These are phyloP conservation scores for Himalopsyche tibetana DNA, from an alignment of 2,888 invertebrate species.

Conservation along the genomic window DNA sequence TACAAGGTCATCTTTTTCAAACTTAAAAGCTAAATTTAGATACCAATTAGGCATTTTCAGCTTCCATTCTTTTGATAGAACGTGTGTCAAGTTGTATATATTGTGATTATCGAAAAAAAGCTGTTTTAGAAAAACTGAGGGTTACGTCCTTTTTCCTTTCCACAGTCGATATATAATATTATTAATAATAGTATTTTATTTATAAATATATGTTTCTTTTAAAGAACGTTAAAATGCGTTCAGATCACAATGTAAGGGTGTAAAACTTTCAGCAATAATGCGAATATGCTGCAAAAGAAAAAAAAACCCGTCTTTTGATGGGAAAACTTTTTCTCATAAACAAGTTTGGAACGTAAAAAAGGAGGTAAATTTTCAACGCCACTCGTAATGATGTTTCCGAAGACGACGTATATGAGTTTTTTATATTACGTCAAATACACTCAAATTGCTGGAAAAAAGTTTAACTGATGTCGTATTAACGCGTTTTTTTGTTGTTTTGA, in stretches of 20 bases:
- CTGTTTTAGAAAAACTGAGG: too few species aligned
- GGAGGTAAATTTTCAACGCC: background rate
- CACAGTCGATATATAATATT: too few species aligned
- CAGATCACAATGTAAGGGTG: background rate
- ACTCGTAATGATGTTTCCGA: background rate
- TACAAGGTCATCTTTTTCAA: too few species aligned
- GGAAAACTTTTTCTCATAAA: conserved; percentile 30
- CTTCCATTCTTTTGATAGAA: too few species aligned
- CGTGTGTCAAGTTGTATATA: too few species aligned
- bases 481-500: too few species aligned
- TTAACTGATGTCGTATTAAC: too few species aligned
- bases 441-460: background rate
- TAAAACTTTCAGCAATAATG: background rate
- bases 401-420: background rate
- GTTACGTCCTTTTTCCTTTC: too few species aligned
- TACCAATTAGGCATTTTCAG: too few species aligned
- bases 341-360: background rate
- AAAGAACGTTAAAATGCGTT: background rate
- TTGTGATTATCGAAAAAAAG: too few species aligned
- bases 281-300: background rate
- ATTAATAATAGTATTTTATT: too few species aligned
- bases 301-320: background rate
- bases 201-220: background rate
- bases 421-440: background rate
- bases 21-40: too few species aligned